Evolutionary conservation across 2,888 invertebrate species (phyloP), one percentile per base, ranked within the genome.

Genomic region (Drosophila anomalata): DNA sequence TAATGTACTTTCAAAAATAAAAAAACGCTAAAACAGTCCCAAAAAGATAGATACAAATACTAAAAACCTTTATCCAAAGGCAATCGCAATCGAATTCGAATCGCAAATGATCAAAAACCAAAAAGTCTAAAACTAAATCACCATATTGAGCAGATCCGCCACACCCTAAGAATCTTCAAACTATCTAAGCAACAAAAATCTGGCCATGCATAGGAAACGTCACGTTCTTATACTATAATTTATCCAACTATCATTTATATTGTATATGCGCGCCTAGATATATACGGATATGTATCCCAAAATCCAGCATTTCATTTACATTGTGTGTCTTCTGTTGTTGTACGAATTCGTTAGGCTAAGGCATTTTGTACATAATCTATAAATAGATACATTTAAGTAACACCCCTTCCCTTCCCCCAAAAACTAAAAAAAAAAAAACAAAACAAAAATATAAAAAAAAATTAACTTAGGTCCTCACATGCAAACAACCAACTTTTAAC

Each of bases 51-150:
- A 75, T 73, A 66, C 68, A 85, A 85, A 62, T 47, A 70, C 55
- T 73, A 73, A 42, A 39, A 52, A 73, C 85, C 76, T 85, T 87
- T 62, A 53, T 70, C 73, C 76, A 77, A 83, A 80, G 74, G 75
- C 76, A 83, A 81, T 77, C 83, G 57, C 60, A 62, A 62, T 62
- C 61, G 78, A 81, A 88, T 84, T 87, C 88, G 87, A 88, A 89
- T 81, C 76, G 70, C 77, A 82, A 77, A 82, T 80, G 88, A 89
- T 85, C 89, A 89, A 89, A 88, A 88, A 83, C 72, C 77, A 82
- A 87, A 83, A 82, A 57, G 53, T 66, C 76, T 58, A 65, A 69
- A 56, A 52, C 5, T 47, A 67, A 68, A 75, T 41, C 57, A 68
- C 73, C 62, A 76, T 71, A 70, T 73, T 74, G 60, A 65, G 50